Evolutionary conservation across 2,113 vertebrate species (phyloP).

Genomic region (Cyanoramphus novaezelandiae): DNA sequence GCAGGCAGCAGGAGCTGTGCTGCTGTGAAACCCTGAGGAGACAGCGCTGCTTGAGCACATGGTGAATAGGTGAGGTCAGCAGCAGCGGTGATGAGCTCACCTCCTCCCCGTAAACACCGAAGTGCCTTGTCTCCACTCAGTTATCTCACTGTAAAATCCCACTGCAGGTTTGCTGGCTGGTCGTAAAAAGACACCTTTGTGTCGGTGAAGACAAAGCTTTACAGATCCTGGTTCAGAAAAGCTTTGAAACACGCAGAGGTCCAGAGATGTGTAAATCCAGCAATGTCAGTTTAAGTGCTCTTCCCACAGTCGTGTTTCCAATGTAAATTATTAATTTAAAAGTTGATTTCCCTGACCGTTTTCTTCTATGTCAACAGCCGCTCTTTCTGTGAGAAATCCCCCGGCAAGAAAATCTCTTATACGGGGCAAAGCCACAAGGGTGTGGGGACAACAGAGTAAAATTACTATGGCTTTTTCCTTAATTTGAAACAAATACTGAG

Average conservation of each 20-base stretch:
- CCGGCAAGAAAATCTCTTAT: not conserved
- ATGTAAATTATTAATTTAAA: not conserved
- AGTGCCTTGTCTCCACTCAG: not conserved
- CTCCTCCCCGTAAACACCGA: not conserved
- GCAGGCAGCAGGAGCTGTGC: not conserved
- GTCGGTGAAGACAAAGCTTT: not conserved
- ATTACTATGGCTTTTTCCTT: not conserved
- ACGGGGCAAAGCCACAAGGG: not conserved
- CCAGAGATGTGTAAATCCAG: not conserved
- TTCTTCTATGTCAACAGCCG: not conserved
- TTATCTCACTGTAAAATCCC: not conserved
- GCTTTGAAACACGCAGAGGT: not conserved
- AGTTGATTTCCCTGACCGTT: not conserved
- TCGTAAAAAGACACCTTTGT: not conserved
- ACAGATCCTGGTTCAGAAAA: not conserved
- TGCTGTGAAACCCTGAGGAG: not conserved
- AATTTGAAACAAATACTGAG: not conserved
- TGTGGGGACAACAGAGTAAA: not conserved
- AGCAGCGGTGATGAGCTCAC: not conserved
- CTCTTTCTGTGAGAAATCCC: not conserved
- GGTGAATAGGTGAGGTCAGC: not conserved
- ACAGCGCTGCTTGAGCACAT: accelerated
- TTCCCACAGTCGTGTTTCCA: not conserved
- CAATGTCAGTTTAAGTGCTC: not conserved
- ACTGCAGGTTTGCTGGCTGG: not conserved